Evolutionary conservation across 2,888 invertebrate species (phyloP), one percentile per base, ranked within the genome.

Genomic region (Pelosia muscerda): DNA sequence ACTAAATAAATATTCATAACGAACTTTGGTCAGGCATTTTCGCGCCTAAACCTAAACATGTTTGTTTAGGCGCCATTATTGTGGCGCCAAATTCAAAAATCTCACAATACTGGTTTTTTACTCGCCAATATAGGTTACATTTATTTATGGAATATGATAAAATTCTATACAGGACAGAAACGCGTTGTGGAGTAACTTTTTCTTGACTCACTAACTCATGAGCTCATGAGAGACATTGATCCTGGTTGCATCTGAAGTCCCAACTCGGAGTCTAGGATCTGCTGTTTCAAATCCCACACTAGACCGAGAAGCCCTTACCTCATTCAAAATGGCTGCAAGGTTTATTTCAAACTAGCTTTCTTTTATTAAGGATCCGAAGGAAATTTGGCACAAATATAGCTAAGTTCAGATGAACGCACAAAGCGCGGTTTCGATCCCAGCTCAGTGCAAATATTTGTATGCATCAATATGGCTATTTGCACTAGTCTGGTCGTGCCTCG

Each of bases 11-110:
- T 63, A 34, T 54, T 49, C 34, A 63, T 54, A 63, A 63, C 63
- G 63, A 54, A 63, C 31, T 54, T 62, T 26, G 23, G 10, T 31
- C 57, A 49, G 61, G 28, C 49, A 49, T 31, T 65, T 65, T 65
- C 53, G 42, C 65, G 65, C 25, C 34, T 54, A 65, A 65, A 59
- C n/a, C 59, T 54, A 55, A 60, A 59, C 53, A 25, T 65, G 34
- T 54, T 59, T 65, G 34, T 54, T 65, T 65, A 56, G 42, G 59
- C 31, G 59, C 53, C 31, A 59, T 59, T 19, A 31, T 58, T 34
- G 22, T 60, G 54, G 54, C 59, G 54, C 60, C 26, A 54, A 54
- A 54, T 54, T 34, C 8, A 19, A 54, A 56, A 56, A 34, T 25
- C 23, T 22, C 38, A 19, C 22, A 38, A 54, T 54, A 54, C 22